Conservation (phyloP, 2,113 vertebrate genomes). For the Astatoreochromis straeleni region DNA sequence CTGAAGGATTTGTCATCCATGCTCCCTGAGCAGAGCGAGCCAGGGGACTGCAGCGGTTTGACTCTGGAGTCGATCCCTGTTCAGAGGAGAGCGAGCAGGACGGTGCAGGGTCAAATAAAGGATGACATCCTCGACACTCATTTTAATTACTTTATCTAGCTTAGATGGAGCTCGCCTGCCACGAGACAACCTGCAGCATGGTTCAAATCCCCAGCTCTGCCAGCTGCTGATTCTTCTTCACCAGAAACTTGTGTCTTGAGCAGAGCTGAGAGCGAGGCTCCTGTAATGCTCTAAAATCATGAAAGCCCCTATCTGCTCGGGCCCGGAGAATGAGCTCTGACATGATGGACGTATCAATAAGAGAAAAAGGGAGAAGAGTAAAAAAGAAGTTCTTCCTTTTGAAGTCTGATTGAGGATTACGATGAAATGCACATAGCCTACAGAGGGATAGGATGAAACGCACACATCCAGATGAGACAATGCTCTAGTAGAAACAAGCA, state of each 20-base stretch:
- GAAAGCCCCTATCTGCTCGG: conserved; percentile 7
- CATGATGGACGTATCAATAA: conserved; percentile 52
- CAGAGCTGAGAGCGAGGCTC: conserved; percentile 9
- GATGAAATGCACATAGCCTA: conserved; percentile 38
- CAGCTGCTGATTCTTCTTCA: not conserved
- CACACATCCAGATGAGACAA: conserved; percentile 20
- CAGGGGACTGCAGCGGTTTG: conserved; percentile 42
- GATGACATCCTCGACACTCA: conserved; percentile 40
- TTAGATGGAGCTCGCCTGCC: conserved; percentile 13
- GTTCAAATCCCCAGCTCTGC: conserved; percentile 4
- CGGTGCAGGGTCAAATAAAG: conserved; percentile 46
- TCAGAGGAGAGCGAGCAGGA: conserved; percentile 8
- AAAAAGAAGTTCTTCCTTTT: conserved; percentile 32
- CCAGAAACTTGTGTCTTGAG: conserved; percentile 9
- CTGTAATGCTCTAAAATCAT: conserved; percentile 38
- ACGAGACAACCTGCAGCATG: not conserved
- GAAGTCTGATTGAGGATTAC: conserved; percentile 17
- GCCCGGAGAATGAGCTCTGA: conserved; percentile 20
- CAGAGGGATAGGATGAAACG: conserved; percentile 38
- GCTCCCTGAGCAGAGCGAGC: conserved; percentile 32
- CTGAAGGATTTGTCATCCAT: conserved; percentile 44
- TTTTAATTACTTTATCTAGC: conserved; percentile 58
- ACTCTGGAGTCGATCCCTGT: conserved; percentile 3
- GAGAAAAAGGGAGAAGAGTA: not conserved
- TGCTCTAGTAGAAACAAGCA: conserved; percentile 12